These are phyloP conservation scores for Hirtodrosophila duncani DNA, from an alignment of 2,888 invertebrate species.

Conservation along the genomic window DNA sequence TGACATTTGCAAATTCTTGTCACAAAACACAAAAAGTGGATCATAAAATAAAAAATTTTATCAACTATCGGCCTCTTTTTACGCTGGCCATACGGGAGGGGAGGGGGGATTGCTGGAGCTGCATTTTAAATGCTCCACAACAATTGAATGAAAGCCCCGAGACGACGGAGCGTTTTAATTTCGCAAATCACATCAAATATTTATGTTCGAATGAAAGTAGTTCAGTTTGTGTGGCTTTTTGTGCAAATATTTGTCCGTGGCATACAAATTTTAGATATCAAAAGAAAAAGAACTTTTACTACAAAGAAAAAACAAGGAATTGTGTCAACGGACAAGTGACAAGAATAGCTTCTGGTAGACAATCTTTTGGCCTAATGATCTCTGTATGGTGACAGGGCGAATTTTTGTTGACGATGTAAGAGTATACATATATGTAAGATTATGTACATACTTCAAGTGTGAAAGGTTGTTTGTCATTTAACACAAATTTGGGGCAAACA, in stretches of 20 bases:
- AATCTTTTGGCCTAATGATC: constrained; percentile 59
- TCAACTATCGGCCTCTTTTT: constrained; percentile 64
- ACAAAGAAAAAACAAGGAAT: no score
- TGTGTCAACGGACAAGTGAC: no score
- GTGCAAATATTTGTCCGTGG: constrained; percentile 51
- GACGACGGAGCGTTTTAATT: constrained; percentile 35
- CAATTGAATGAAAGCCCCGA: constrained; percentile 57
- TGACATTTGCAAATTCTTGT: constrained; percentile 76
- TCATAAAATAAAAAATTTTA: constrained; percentile 24
- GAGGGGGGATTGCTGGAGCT: constrained; percentile 63
- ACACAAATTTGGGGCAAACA: constrained; percentile 25
- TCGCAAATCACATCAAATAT: constrained; percentile 45
- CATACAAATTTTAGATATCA: constrained; percentile 56
- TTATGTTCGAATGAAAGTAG: constrained; percentile 66
- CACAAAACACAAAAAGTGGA: constrained; percentile 45
- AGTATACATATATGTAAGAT: no score
- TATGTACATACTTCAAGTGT: no score
- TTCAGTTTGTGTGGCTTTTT: constrained; percentile 59
- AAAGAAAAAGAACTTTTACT: constrained; percentile 35
- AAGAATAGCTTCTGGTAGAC: no score
- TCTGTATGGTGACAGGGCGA: constrained; percentile 52
- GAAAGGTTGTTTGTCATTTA: constrained; percentile 59
- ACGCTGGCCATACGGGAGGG: constrained; percentile 20
- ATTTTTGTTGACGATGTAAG: constrained; percentile 28
- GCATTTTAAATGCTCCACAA: constrained; percentile 61